Evolutionary conservation across 2,113 vertebrate genomes (phyloP).

Genomic region (Nipponia nippon): DNA sequence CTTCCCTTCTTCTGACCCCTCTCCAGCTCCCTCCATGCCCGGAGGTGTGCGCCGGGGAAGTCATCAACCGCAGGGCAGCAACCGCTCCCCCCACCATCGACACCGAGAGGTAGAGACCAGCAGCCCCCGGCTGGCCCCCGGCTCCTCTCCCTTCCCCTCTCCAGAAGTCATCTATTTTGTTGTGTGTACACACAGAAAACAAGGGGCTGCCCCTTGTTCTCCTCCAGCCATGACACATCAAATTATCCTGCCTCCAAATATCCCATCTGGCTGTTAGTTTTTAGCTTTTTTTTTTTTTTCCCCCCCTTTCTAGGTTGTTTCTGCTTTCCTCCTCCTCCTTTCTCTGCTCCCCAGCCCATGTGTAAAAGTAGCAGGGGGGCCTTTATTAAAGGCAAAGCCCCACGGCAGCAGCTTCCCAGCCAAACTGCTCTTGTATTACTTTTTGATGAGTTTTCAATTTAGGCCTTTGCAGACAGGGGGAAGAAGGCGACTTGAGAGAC

Average conservation of each 20-base stretch:
- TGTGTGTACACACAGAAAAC: constrained; percentile 80
- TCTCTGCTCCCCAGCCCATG: constrained; percentile 76
- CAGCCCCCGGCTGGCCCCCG: background rate
- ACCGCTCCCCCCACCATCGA: background rate
- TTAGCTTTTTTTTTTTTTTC: constrained; percentile 31
- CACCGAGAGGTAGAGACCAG: background rate
- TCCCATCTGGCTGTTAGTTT: constrained; percentile 91
- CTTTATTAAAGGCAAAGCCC: constrained; percentile 84
- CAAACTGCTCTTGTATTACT: constrained; percentile 99
- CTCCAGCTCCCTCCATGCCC: background rate
- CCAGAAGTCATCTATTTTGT: constrained; percentile 76
- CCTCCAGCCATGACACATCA: constrained; percentile 74
- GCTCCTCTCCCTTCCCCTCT: constrained; percentile 20
- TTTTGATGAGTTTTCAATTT: constrained; percentile 99
- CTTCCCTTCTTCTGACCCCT: background rate
- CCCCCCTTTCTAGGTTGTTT: constrained; percentile 61
- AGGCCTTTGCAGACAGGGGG: constrained; percentile 87
- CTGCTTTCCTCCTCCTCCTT: constrained; percentile 73
- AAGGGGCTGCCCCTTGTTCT: constrained; percentile 72
- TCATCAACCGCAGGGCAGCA: background rate
- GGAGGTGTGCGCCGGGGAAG: constrained; percentile 19
- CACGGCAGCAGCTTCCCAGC: constrained; percentile 84
- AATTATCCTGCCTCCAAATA: constrained; percentile 89
- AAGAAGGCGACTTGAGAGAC: constrained; percentile 75
- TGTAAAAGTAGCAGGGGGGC: constrained; percentile 88